A percentile compares a stretch with the other conserved stretches of the same genome.
Evolutionary conservation across 2,888 invertebrate genomes (phyloP).

Genomic region (Epistrophe grossulariae): DNA sequence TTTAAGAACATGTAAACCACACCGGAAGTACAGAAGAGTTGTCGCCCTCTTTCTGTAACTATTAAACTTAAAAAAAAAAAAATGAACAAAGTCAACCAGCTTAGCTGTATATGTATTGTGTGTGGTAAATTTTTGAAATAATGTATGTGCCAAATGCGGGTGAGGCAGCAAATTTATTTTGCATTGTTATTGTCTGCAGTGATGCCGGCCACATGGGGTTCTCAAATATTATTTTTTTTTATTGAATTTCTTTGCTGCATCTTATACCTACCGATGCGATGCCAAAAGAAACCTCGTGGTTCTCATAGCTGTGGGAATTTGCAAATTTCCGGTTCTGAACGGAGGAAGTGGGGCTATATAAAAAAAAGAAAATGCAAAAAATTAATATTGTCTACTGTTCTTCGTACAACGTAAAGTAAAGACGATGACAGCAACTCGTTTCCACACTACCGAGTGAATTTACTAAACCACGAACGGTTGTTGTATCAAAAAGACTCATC

Average conservation of each 20-base stretch:
- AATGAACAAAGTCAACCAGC: too few species aligned
- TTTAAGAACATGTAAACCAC: slow-evolving; percentile 49
- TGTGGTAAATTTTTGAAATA: slow-evolving; percentile 8
- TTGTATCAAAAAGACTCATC: slow-evolving; percentile 21
- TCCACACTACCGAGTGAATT: slow-evolving; percentile 13
- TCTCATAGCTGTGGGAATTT: slow-evolving; percentile 59
- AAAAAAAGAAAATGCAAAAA: slow-evolving; percentile 28
- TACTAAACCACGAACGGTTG: slow-evolving; percentile 22
- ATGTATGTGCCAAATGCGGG: slow-evolving; percentile 42
- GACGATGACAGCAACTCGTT: slow-evolving; percentile 31
- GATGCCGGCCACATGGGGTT: slow-evolving; percentile 52
- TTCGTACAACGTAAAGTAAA: slow-evolving; percentile 17
- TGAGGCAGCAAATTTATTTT: slow-evolving; percentile 23
- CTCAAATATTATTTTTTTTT: slow-evolving; percentile 1
- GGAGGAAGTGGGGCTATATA: slow-evolving; percentile 21
- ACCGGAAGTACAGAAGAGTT: slow-evolving; percentile 51
- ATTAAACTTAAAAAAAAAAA: not conserved
- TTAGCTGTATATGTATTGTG: not conserved
- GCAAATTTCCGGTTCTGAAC: slow-evolving; percentile 70
- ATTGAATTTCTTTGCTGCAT: slow-evolving; percentile 8
- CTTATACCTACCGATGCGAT: not conserved
- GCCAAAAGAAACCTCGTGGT: slow-evolving; percentile 62
- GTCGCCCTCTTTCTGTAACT: slow-evolving; percentile 14
- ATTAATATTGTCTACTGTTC: slow-evolving; percentile 29
- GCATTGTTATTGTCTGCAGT: slow-evolving; percentile 51